Conservation (phyloP, 2,797 vertebrate species). For the Tragopan temminckii region DNA sequence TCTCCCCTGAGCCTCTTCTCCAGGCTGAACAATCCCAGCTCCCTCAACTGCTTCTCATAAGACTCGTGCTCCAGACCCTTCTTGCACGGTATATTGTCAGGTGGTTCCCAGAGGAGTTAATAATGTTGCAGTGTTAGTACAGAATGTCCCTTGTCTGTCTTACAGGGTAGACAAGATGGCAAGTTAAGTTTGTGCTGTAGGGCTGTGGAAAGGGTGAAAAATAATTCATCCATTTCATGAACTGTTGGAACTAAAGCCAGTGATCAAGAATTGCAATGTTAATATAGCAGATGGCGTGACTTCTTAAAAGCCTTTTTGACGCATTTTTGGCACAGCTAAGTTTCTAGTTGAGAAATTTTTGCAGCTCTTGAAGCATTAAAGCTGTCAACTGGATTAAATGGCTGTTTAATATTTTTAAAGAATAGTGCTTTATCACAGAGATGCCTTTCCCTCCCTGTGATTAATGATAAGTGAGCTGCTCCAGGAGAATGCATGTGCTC, state of each 20-base stretch:
- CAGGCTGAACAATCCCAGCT: no score
- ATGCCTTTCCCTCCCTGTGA: neutral
- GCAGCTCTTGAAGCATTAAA: neutral
- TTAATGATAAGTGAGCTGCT: neutral
- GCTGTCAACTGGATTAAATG: conserved; percentile 37
- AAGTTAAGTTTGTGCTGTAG: neutral
- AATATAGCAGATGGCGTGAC: neutral
- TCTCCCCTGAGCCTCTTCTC: no score
- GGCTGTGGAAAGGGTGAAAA: neutral
- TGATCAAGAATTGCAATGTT: neutral
- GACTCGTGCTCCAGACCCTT: neutral
- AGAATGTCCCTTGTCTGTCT: neutral
- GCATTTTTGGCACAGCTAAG: neutral
- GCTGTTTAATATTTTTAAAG: conserved; percentile 27
- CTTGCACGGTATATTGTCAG: neutral
- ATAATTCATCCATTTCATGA: neutral
- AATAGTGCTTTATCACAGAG: neutral
- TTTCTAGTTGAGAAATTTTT: conserved; percentile 30
- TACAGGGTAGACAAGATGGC: neutral
- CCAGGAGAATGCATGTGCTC: neutral
- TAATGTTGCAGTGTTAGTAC: neutral
- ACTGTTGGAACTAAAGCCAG: neutral
- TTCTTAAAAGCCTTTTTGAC: conserved; percentile 8
- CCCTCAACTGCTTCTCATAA: no score
- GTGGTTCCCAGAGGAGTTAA: neutral